Percentiles rank a stretch among this genome's conserved stretches.
phyloP scores from a whole-genome alignment of 2,797 vertebrate genomes.

The Dicrostonyx torquatus region DNA sequence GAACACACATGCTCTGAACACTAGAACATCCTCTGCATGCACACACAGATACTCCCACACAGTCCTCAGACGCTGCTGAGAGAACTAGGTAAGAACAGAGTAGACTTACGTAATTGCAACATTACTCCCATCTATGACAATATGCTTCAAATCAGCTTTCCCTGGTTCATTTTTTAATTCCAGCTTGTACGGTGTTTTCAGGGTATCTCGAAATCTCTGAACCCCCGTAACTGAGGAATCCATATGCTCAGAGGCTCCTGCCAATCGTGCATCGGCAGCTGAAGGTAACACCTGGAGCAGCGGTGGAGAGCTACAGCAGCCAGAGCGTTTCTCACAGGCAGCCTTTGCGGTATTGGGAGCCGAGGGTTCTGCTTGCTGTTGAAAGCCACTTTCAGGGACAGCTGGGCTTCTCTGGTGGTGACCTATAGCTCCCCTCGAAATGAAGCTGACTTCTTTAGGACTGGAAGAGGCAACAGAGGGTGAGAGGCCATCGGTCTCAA shows the following conservation, averaged over 20 bases:
- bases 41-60: fast-evolving
- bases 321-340: conserved; percentile 73
- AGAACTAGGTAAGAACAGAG: not conserved
- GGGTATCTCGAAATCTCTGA: conserved; percentile 93
- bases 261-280: conserved; percentile 36
- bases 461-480: conserved; percentile 36
- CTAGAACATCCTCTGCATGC: too few relatives aligned
- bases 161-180: conserved; percentile 95
- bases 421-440: conserved; percentile 89
- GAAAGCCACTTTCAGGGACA: conserved; percentile 88
- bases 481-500: conserved; percentile 78
- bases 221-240: conserved; percentile 91
- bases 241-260: conserved; percentile 37
- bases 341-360: conserved; percentile 68
- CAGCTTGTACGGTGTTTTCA: conserved; percentile 93
- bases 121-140: conserved; percentile 98
- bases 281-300: conserved; percentile 54
- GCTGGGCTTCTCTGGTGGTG: conserved; percentile 82
- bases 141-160: conserved; percentile 89
- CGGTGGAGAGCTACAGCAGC: conserved; percentile 77
- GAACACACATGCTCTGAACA: too few relatives aligned
- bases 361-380: conserved; percentile 87
- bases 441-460: conserved; percentile 78
- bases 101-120: conserved; percentile 97
- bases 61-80: not conserved